Conservation (phyloP, 2,113 vertebrate genomes). For the Ceyx melanurus region DNA sequence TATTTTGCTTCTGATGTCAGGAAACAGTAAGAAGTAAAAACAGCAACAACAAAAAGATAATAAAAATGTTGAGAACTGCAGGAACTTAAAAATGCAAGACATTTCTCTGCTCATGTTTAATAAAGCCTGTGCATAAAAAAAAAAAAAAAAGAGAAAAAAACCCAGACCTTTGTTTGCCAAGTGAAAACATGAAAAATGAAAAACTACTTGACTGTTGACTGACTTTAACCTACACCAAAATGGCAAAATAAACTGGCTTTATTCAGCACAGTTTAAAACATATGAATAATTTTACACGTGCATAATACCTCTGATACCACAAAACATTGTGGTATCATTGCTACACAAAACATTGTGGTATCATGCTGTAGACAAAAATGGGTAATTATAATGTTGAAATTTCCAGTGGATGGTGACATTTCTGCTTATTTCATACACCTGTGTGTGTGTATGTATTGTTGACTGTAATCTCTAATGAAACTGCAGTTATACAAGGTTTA, state of each 20-base stretch:
- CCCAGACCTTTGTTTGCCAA: background rate
- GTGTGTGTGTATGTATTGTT: background rate
- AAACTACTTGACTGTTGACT: background rate
- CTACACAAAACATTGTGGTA: background rate
- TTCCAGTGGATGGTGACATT: background rate
- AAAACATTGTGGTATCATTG: background rate
- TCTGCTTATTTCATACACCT: background rate
- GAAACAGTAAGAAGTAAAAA: background rate
- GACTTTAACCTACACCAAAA: background rate
- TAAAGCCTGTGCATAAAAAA: background rate
- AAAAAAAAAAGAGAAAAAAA: background rate
- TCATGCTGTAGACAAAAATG: background rate
- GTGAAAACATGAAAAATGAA: background rate
- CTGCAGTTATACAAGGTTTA: background rate
- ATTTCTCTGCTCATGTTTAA: background rate
- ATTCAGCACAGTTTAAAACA: background rate
- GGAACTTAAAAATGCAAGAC: background rate
- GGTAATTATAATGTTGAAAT: background rate
- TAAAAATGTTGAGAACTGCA: background rate
- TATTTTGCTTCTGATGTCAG: background rate
- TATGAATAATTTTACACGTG: background rate
- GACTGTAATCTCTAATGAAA: background rate
- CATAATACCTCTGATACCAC: background rate
- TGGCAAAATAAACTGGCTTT: background rate
- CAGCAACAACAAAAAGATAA: background rate